Evolutionary conservation across 2,888 invertebrate genomes (phyloP).

Genomic region (Lottia gigantea): DNA sequence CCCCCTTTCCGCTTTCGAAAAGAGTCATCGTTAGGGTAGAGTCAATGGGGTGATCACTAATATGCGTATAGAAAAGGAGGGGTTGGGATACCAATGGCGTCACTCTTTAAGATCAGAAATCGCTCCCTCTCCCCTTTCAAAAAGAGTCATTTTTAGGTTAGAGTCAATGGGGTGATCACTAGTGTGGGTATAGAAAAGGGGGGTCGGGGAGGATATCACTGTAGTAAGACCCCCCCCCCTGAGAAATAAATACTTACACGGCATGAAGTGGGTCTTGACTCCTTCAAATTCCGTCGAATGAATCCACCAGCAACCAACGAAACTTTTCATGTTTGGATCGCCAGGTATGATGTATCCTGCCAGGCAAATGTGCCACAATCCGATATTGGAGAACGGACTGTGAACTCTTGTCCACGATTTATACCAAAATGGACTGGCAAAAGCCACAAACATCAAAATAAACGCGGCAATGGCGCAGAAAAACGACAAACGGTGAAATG

Average conservation of each 20-base stretch:
- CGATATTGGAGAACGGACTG: slow-evolving; percentile 57
- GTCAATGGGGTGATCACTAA: no score
- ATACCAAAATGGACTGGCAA: slow-evolving; percentile 58
- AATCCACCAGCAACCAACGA: slow-evolving; percentile 64
- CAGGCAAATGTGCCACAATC: slow-evolving; percentile 59
- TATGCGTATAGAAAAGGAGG: no score
- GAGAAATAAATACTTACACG: slow-evolving; percentile 39
- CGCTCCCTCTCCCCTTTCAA: no score
- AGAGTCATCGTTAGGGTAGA: no score
- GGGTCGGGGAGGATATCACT: no score
- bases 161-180: no score
- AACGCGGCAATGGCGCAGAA: slow-evolving; percentile 42
- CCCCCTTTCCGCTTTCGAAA: no score
- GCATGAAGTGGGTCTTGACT: slow-evolving; percentile 49
- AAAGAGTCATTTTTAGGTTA: no score
- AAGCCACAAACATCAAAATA: slow-evolving; percentile 51
- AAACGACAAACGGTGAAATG: slow-evolving; percentile 39
- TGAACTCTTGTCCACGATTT: slow-evolving; percentile 61
- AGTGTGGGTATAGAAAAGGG: no score
- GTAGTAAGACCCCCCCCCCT: no score
- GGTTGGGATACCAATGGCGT: no score
- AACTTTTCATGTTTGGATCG: slow-evolving; percentile 54
- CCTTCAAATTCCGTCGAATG: slow-evolving; percentile 55
- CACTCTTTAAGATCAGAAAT: no score
- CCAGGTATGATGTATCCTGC: slow-evolving; percentile 56